Evolutionary conservation across 23 tunicate species (phyloP), one percentile per base, ranked within the genome.

Genomic region (Ascidia mentula): DNA sequence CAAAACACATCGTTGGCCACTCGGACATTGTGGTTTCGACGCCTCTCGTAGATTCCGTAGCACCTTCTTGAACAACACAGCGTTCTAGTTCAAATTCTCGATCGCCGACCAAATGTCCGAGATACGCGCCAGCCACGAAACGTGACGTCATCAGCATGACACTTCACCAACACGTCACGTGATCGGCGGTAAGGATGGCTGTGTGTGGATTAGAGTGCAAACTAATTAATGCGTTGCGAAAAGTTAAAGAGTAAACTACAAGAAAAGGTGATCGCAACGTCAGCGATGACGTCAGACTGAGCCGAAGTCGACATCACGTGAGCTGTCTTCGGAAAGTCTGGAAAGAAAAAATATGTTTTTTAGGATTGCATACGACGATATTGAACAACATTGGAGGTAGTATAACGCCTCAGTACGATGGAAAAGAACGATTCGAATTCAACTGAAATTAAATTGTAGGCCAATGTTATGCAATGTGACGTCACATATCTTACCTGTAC

Each of bases 401-500:
- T n/a, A n/a, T n/a, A n/a, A n/a, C n/a, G n/a, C n/a, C n/a, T n/a
- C n/a, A n/a, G n/a, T n/a, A n/a, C n/a, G n/a, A n/a, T n/a, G n/a
- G n/a, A n/a, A n/a, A n/a, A n/a, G n/a, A n/a, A n/a, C n/a, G n/a
- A n/a, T n/a, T n/a, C n/a, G n/a, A n/a, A n/a, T n/a, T n/a, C n/a
- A n/a, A n/a, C n/a, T n/a, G n/a, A n/a, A n/a, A n/a, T n/a, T n/a
- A n/a, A n/a, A n/a, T n/a, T n/a, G n/a, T n/a, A n/a, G n/a, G n/a
- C n/a, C n/a, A n/a, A n/a, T n/a, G n/a, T n/a, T n/a, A n/a, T n/a
- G n/a, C n/a, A n/a, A 42, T 42, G 13, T 53, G 65, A 53, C 65
- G 65, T 53, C 65, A 53, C 65, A 28, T 1, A 28, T 28, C 74
- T 70, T 37, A 74, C 78, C 78, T 74, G 78, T 74, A 74, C 18